These are phyloP conservation scores for Sebastes vulpes DNA, from an alignment of 2,797 vertebrate genomes.

Conservation along the genomic window DNA sequence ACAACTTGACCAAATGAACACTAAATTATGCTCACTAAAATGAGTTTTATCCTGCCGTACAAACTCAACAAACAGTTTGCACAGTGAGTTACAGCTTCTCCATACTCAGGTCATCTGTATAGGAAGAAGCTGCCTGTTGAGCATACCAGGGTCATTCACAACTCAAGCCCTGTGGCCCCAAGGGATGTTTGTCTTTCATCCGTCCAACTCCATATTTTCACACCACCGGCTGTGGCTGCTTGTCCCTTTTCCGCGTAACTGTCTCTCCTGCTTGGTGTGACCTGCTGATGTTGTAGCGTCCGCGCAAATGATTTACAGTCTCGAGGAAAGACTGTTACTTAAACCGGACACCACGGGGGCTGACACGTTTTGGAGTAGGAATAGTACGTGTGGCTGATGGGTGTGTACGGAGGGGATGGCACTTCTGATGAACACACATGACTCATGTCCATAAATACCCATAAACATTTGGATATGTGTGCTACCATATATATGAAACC, in stretches of 20 bases:
- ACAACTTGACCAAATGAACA: not conserved
- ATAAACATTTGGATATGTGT: constrained; percentile 40
- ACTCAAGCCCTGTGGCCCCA: constrained; percentile 32
- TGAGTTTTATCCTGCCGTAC: not conserved
- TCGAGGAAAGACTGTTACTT: constrained; percentile 39
- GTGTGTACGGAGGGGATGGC: constrained; percentile 7
- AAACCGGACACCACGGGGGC: constrained; percentile 61
- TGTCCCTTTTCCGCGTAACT: constrained; percentile 19
- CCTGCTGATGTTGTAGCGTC: constrained; percentile 22
- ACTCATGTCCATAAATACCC: constrained; percentile 66
- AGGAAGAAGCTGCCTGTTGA: constrained; percentile 36
- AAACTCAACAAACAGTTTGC: not conserved
- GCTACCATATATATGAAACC: constrained; percentile 59
- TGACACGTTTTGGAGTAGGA: constrained; percentile 47
- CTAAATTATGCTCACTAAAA: not conserved
- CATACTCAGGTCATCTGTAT: constrained; percentile 6
- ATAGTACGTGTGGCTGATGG: constrained; percentile 2
- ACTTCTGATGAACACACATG: constrained; percentile 51
- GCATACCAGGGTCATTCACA: constrained; percentile 51
- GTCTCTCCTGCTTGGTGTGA: constrained; percentile 24
- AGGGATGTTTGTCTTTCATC: constrained; percentile 68
- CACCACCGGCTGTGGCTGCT: constrained; percentile 27
- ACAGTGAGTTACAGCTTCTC: not conserved
- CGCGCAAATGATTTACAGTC: constrained; percentile 61
- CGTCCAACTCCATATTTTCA: constrained; percentile 48